Percentiles rank a stretch among this genome's conserved stretches.
Evolutionary conservation across 2,113 vertebrate genomes (phyloP).

Genomic region (Mixornis gularis): DNA sequence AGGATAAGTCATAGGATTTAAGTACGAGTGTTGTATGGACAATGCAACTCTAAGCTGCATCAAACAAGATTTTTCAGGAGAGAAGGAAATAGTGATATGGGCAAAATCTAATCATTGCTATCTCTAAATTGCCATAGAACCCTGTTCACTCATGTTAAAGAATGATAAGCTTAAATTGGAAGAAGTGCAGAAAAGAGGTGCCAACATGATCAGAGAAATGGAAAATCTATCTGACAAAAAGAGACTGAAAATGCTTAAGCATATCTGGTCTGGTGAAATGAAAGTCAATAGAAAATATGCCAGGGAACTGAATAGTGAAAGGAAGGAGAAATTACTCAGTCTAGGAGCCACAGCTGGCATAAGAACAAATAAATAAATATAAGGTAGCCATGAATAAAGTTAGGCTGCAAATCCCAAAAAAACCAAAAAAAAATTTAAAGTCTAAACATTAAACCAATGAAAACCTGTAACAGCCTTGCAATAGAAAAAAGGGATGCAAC

Average conservation of each 20-base stretch:
- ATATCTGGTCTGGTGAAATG: not conserved
- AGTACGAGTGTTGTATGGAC: not conserved
- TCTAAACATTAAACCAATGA: not conserved
- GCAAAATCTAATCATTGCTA: not conserved
- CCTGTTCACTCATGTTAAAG: slow-evolving; percentile 1
- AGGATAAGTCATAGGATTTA: not conserved
- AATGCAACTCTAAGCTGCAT: not conserved
- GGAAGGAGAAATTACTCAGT: not conserved
- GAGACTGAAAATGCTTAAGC: not conserved
- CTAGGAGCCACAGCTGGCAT: not conserved
- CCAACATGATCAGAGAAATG: slow-evolving; percentile 25
- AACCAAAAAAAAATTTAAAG: not conserved
- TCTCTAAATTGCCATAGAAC: not conserved
- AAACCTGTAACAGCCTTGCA: not conserved
- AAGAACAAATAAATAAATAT: not conserved
- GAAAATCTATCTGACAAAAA: slow-evolving; percentile 37
- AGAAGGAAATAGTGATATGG: not conserved
- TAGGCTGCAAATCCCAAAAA: not conserved
- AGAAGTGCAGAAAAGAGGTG: slow-evolving; percentile 17
- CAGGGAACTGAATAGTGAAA: not conserved
- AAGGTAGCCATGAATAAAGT: not conserved
- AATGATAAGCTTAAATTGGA: slow-evolving; percentile 34
- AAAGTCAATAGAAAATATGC: slow-evolving; percentile 1
- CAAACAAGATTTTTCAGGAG: not conserved
- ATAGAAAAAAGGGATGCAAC: not conserved